Evolutionary conservation across 1,140 invertebrate genomes (phyloP), one percentile per base, ranked within the genome.

Genomic region (Pseudomyrmex cubaensis): DNA sequence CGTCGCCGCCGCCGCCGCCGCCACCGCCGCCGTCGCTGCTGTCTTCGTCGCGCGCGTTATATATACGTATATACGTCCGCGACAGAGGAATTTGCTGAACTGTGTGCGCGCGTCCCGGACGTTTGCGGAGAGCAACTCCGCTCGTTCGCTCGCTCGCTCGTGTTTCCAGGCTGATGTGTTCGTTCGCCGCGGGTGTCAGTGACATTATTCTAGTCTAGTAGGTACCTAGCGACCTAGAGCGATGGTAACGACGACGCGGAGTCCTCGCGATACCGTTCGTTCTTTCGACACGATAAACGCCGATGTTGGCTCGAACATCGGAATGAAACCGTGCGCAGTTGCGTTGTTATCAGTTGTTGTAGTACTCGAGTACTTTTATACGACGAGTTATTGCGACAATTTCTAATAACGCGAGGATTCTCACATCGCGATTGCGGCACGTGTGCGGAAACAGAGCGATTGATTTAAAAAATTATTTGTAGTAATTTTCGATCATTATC

Each of bases 71-170:
- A 46, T 25, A 48, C 12, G n/a, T 62, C 44, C 64, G 72, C 25
- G 20, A 50, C 10, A 46, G 76, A 57, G 74, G 69, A 87, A 84
- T 88, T 87, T 59, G 57, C 86, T 80, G 76, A 72, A 80, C 76
- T 80, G 76, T 70, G 54, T 44, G 52, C 64, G 54, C 35, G 76
- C 76, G 44, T 35, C 35, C 52, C 64, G 66, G 12, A 64, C 46
- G 73, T 35, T 62, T 44, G 72, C 57, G 22, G 66, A 57, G 20
- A 59, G n/a, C 76, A 46, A 25, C 50, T 25, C 3, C 56, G 67
- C 20, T 61, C 50, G 9, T n/a, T 15, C 20, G 44, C 20, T 35
- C 20, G 44, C 20, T 35, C 52, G 52, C 54, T 78, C 64, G 76
- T 50, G 25, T 63, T 76, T 64, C 73, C 59, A 22, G 67, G 10